Percentiles rank a stretch among this genome's conserved stretches.
Conservation (phyloP, 2,888 invertebrate species). For the Acanthopleura granulata region DNA sequence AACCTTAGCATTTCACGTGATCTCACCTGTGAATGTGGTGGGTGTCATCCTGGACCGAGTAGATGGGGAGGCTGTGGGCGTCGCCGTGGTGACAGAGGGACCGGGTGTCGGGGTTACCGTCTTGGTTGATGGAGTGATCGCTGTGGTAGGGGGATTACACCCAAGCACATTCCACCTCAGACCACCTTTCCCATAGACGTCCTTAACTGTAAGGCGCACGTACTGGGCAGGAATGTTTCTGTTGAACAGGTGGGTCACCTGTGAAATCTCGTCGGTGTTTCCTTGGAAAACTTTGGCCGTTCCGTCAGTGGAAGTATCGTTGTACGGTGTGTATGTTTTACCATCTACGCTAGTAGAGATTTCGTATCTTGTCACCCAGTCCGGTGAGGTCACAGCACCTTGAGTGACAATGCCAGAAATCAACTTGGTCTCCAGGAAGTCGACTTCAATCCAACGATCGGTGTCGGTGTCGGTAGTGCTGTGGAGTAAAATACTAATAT, state of each 20-base stretch:
- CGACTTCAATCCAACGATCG: constrained; percentile 49
- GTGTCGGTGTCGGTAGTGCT: constrained; percentile 40
- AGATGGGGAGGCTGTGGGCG: constrained; percentile 20
- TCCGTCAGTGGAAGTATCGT: constrained; percentile 32
- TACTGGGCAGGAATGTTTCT: constrained; percentile 43
- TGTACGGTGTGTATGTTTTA: constrained; percentile 36
- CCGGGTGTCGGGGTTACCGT: constrained; percentile 25
- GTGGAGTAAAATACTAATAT: constrained; percentile 19
- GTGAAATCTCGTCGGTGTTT: constrained; percentile 39
- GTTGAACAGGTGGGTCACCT: constrained; percentile 44
- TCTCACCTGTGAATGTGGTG: constrained; percentile 27
- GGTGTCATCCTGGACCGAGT: neutral
- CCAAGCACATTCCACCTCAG: constrained; percentile 54
- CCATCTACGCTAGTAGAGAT: constrained; percentile 50
- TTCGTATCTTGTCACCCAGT: constrained; percentile 43
- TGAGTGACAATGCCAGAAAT: constrained; percentile 46
- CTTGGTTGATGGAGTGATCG: constrained; percentile 27
- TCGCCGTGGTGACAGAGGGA: constrained; percentile 23
- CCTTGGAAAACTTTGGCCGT: constrained; percentile 42
- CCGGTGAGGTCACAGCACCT: constrained; percentile 35
- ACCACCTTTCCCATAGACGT: constrained; percentile 47
- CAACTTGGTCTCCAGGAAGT: constrained; percentile 51
- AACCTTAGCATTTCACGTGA: neutral
- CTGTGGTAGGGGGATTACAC: constrained; percentile 40
- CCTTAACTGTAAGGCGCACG: constrained; percentile 39